Evolutionary conservation across 2,888 invertebrate genomes (phyloP), one percentile per base, ranked within the genome.

Genomic region (Lottia scabra): DNA sequence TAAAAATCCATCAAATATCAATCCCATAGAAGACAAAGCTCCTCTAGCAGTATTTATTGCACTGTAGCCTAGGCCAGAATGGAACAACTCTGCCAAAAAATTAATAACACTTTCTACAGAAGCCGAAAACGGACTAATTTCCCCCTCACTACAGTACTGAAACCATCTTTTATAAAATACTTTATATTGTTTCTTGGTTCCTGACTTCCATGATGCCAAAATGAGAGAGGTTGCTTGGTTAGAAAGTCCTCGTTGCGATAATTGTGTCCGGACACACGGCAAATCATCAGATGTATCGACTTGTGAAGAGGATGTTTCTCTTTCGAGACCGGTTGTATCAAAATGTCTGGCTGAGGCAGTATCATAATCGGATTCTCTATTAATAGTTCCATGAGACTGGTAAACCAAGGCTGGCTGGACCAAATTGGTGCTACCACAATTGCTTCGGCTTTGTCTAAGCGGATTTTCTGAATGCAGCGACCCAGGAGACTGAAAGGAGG

Each of bases 141-240:
- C 5, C 23, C 23, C 1, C 23, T 64, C 19, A 64, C 27, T 16
- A 64, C 64, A 64, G 27, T 38, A 64, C 38, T 38, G 27, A 30
- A 26, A 30, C 27, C 27, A 64, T 64, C 64, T 64, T 16, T 64
- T 64, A 38, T 30, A 23, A 16, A 19, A 30, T 6, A 26, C 27
- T 64, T 64, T n/a, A 64, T 64, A 30, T 16, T 64, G 27, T 64
- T 38, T 26, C 15, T 64, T 26, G 64, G 64, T 64, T 23, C 64
- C 64, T 64, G 64, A 26, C 64, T 38, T 64, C 64, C 64, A 64
- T 16, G 64, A 64, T 64, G 64, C 64, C 64, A 64, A 19, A 23
- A 64, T 38, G 27, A 64, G 16, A 30, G 27, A 16, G 16, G 12
- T 26, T 30, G 64, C 27, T 23, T 30, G 64, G 15, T 48, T 19